Base-by-base conservation (phyloP, 2,797 vertebrate species). In the Cyclopterus lumpus region DNA sequence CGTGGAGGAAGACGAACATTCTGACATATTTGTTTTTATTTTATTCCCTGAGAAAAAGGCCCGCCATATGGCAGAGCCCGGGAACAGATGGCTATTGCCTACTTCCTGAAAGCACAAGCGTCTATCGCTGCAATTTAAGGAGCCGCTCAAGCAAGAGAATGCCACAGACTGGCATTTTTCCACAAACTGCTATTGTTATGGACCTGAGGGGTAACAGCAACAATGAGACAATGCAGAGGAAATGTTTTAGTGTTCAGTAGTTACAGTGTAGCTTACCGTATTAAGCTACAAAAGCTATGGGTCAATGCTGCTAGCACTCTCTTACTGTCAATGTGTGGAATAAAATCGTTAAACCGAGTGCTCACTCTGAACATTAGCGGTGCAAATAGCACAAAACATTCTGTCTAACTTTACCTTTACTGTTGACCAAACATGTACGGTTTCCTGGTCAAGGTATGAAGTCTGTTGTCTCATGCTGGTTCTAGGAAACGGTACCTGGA, bases 1-100 rank as follows among this genome's bases (percentile, higher is more conserved):
- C 94, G 80, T 93, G 93, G 91, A 94, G 95, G 93, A 95, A 94
- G 93, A 93, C 86, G 92, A 93, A 90, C 92, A 95, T 95, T 96
- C 92, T 96, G 95, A 97, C 94, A 96, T 96, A 95, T 96, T 95
- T 95, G 94, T 95, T 95, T 95, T 95, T 95, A 95, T 95, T 95
- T 95, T 93, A 91, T 95, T 95, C 93, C 93, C 93, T 77, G 80
- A 90, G 93, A 95, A 94, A 96, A 96, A 95, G 93, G 91, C 92
- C 92, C 77, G 88, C 94, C 96, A 96, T 97, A 96, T 96, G 96
- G 94, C 94, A 89, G 94, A 88, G 85, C 91, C 93, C 79, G 91
- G 91, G 93, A 95, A 94, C 93, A 97, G 95, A 96, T 96, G 96
- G 94, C 94, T 92, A 95, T 96, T 95, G 93, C 94, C 94, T 93